These are phyloP conservation scores for Idaea straminata DNA, from an alignment of 2,888 invertebrate genomes.

Conservation along the genomic window DNA sequence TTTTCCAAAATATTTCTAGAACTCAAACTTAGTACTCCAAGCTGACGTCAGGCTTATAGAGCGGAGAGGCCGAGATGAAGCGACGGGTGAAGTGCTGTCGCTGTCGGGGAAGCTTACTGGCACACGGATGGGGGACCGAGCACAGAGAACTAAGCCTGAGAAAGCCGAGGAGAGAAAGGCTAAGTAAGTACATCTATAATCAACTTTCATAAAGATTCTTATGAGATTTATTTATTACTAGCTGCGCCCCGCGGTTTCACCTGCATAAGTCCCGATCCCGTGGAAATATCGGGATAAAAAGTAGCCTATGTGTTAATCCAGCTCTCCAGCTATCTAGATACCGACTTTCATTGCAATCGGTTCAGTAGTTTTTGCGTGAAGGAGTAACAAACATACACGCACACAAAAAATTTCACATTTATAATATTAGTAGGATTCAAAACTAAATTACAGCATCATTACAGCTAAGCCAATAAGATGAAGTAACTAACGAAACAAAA, in stretches of 20 bases:
- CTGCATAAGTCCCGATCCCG: no score
- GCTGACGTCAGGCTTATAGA: constrained; percentile 99
- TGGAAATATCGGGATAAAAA: no score
- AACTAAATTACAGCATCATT: neutral
- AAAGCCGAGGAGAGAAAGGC: constrained; percentile 96
- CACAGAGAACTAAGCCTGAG: constrained; percentile 94
- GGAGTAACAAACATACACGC: no score
- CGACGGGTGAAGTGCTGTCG: constrained; percentile 98
- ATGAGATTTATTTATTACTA: neutral
- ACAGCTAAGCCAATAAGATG: neutral
- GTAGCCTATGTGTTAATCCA: no score
- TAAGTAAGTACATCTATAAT: constrained; percentile 82
- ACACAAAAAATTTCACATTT: no score
- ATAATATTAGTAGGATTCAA: no score
- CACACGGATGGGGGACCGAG: constrained; percentile 98
- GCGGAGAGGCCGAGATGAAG: constrained; percentile 97
- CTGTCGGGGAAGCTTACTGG: constrained; percentile 94
- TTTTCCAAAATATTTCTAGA: constrained; percentile 79
- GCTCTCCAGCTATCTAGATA: no score
- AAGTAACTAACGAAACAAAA: no score
- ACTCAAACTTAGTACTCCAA: constrained; percentile 99
- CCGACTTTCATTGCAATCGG: no score
- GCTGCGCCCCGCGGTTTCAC: no score
- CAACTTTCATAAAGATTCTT: no score
- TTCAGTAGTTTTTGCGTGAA: no score